Base-by-base conservation (phyloP, 1,140 invertebrate species). In the Diabrotica undecimpunctata region DNA sequence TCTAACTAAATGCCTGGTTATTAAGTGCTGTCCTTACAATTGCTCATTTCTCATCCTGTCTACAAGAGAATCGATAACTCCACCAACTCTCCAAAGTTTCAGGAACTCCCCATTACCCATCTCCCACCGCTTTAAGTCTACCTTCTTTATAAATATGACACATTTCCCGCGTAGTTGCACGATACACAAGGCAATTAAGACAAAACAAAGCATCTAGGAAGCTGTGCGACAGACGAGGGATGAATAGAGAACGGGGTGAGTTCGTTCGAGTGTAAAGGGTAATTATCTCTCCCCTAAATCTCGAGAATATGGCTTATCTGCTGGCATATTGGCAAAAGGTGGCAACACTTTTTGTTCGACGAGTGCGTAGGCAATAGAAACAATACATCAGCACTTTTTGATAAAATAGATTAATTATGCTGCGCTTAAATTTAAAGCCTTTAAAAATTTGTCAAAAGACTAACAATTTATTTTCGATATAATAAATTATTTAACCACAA, bases 101-200 rank as follows among this genome's bases (percentile, higher is more conserved):
- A 46, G 41, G 41, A 46, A 46, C 41, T 46, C n/a, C 41, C 41
- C 41, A 46, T 46, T 46, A 46, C 41, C 41, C 41, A 46, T 46
- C 41, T 46, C 41, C n/a, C n/a, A 46, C 41, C 41, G 8, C 41
- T 46, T 46, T 10, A 46, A 46, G 41, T 46, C 41, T 46, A 46
- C 41, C 41, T 46, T 46, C 41, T 46, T 46, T 46, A 46, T 8
- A 55, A 55, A 36, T 55, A 25, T 55, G 13, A 36, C 13, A 55
- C 54, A 55, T 55, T 36, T 55, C 54, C 35, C 54, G 35, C 35
- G 35, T 25, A 25, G 13, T 55, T 25, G 13, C 13, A 14, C 54
- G 54, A 55, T 55, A 55, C 41, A 46, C 54, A 55, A 55, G 35
- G 54, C 54, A 55, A 55, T 55, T 55, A 55, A 55, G 54, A 14